These are phyloP conservation scores for Fragum sueziense DNA, from an alignment of 2,888 invertebrate species.

Conservation along the genomic window DNA sequence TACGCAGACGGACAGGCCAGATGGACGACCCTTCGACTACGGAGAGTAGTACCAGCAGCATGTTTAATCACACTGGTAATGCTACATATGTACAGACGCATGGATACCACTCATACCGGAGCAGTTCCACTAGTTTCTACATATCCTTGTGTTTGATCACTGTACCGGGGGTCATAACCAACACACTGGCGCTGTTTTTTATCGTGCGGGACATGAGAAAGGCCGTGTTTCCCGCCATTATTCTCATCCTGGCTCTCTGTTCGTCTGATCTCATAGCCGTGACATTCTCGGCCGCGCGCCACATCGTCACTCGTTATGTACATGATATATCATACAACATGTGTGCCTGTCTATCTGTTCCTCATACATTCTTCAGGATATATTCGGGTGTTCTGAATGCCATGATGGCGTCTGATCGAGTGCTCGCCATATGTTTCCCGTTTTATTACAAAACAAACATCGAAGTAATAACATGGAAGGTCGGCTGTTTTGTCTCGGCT, in stretches of 20 bases:
- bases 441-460: conserved; percentile 51
- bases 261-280: conserved; percentile 37
- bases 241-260: conserved; percentile 41
- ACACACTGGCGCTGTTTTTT: conserved; percentile 37
- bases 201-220: conserved; percentile 52
- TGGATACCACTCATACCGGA: neutral
- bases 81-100: neutral
- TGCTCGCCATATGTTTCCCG: conserved; percentile 45
- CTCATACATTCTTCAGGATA: conserved; percentile 38
- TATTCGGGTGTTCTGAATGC: conserved; percentile 47
- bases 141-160: conserved; percentile 39
- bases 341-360: conserved; percentile 42
- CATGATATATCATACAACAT: conserved; percentile 21
- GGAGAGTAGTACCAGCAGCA: neutral
- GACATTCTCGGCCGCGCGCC: conserved; percentile 31
- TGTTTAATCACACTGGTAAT: neutral
- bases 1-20: too few species aligned
- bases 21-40: neutral
- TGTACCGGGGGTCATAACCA: conserved; percentile 44
- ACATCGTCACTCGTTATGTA: conserved; percentile 22
- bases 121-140: conserved; percentile 22
- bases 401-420: conserved; percentile 51
- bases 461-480: conserved; percentile 41
- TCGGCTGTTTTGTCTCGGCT: conserved; percentile 33
- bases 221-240: conserved; percentile 51